Percentiles rank a stretch among this genome's conserved stretches.
These are phyloP conservation scores for Callyntrura guangdongensis DNA, from an alignment of 2,888 invertebrate genomes.

Conservation along the genomic window DNA sequence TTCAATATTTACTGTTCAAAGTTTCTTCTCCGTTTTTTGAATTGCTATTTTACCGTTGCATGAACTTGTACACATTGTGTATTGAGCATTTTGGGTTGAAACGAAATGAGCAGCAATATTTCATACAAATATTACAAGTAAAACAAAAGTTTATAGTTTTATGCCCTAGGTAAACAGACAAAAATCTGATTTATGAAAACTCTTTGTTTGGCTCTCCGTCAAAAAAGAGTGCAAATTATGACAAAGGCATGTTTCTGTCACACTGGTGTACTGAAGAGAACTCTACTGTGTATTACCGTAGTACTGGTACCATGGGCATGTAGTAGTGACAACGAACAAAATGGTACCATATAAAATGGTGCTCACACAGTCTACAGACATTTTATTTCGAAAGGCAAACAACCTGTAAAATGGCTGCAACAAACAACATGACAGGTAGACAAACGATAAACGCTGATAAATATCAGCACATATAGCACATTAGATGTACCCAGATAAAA, in stretches of 20 bases:
- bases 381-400: constrained; percentile 25
- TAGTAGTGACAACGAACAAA: not conserved
- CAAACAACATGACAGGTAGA: not conserved
- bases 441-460: constrained; percentile 11
- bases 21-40: not conserved
- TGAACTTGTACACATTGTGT: constrained; percentile 28
- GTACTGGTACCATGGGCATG: not conserved
- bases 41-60: constrained; percentile 32
- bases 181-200: constrained; percentile 20
- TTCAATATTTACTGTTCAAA: constrained; percentile 2
- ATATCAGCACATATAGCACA: not conserved
- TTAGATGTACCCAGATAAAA: not conserved
- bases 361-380: too few species aligned
- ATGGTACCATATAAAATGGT: too few species aligned
- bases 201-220: constrained; percentile 25
- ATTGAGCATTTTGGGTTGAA: not conserved
- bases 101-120: not conserved
- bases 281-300: not conserved
- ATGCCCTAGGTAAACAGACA: not conserved
- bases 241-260: constrained; percentile 1
- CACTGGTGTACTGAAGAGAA: not conserved
- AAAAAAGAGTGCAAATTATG: constrained; percentile 1
- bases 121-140: not conserved
- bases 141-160: not conserved
- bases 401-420: constrained; percentile 4